Percentiles rank a stretch among this genome's conserved stretches.
Evolutionary conservation across 2,797 vertebrate genomes (phyloP).

Genomic region (Carapus acus): DNA sequence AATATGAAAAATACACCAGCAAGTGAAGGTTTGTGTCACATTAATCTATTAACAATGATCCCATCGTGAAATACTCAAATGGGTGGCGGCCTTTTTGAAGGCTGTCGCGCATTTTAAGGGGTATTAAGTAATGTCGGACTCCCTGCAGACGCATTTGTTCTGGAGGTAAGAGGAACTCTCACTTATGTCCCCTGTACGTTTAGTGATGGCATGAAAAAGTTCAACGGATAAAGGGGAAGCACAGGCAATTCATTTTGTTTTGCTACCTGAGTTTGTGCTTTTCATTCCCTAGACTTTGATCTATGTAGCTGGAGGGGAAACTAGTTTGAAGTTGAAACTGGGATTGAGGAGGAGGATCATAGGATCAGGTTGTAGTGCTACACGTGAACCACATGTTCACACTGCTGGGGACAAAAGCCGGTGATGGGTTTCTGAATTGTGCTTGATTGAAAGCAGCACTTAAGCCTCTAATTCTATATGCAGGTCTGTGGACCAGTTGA

Average conservation of each 20-base stretch:
- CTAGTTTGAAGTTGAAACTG: slow-evolving; percentile 31
- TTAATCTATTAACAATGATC: slow-evolving; percentile 38
- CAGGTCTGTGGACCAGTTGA: background rate
- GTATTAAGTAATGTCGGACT: slow-evolving; percentile 40
- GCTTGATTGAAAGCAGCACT: slow-evolving; percentile 4
- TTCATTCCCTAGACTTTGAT: slow-evolving; percentile 49
- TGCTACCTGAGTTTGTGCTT: slow-evolving; percentile 24
- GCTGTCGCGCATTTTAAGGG: slow-evolving; percentile 42
- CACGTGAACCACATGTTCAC: slow-evolving; percentile 13
- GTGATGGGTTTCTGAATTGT: slow-evolving; percentile 15
- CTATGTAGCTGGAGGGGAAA: slow-evolving; percentile 35
- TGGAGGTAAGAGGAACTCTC: slow-evolving; percentile 25
- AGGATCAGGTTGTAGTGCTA: slow-evolving; percentile 1
- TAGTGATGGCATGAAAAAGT: slow-evolving; percentile 39
- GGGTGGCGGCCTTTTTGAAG: slow-evolving; percentile 22
- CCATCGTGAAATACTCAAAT: slow-evolving; percentile 19
- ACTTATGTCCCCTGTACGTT: slow-evolving; percentile 35
- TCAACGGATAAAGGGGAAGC: slow-evolving; percentile 16
- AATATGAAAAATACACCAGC: slow-evolving; percentile 10
- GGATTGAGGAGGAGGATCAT: slow-evolving; percentile 9
- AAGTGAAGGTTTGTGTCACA: slow-evolving; percentile 23
- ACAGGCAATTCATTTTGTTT: slow-evolving; percentile 31
- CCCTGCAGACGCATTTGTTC: slow-evolving; percentile 37
- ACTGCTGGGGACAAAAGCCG: background rate
- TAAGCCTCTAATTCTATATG: background rate